Evolutionary conservation across 2,888 invertebrate genomes (phyloP).

Genomic region (Scotopteryx bipunctaria): DNA sequence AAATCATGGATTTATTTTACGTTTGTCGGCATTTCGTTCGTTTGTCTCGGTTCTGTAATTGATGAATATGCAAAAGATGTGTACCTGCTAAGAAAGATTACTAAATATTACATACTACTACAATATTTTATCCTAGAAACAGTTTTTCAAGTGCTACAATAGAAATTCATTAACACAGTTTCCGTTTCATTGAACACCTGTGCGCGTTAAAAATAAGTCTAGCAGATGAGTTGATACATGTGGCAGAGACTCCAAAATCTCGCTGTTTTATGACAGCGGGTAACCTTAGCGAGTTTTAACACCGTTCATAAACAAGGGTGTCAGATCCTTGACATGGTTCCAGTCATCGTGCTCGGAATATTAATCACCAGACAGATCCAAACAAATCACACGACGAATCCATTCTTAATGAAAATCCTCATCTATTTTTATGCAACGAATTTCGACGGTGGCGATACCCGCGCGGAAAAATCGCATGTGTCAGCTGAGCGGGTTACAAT

Average conservation of each 20-base stretch:
- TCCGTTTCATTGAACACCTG: constrained; percentile 18
- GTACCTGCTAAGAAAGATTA: too few relatives aligned
- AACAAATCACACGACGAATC: constrained; percentile 50
- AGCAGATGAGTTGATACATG: constrained; percentile 27
- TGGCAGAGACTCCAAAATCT: constrained; percentile 17
- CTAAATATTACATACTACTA: too few relatives aligned
- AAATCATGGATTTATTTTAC: too few relatives aligned
- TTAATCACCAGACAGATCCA: constrained; percentile 50
- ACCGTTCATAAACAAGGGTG: constrained; percentile 52
- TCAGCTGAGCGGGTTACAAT: constrained; percentile 62
- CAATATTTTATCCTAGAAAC: too few relatives aligned
- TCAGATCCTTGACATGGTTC: constrained; percentile 71
- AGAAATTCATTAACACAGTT: constrained; percentile 31
- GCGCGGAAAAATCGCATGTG: constrained; percentile 50
- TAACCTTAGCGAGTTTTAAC: constrained; percentile 34
- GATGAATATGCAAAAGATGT: too few relatives aligned
- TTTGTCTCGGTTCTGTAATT: too few relatives aligned
- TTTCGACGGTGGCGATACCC: constrained; percentile 34
- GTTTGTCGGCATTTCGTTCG: too few relatives aligned
- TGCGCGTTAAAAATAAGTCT: constrained; percentile 28
- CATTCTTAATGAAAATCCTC: constrained; percentile 52
- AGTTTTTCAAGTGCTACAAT: constrained; percentile 9
- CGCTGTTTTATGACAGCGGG: constrained; percentile 32
- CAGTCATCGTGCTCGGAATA: constrained; percentile 57
- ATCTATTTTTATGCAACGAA: constrained; percentile 46